Evolutionary conservation across 92 coral and sea anemone species (phyloP).

Genomic region (Parazoanthus darwini): DNA sequence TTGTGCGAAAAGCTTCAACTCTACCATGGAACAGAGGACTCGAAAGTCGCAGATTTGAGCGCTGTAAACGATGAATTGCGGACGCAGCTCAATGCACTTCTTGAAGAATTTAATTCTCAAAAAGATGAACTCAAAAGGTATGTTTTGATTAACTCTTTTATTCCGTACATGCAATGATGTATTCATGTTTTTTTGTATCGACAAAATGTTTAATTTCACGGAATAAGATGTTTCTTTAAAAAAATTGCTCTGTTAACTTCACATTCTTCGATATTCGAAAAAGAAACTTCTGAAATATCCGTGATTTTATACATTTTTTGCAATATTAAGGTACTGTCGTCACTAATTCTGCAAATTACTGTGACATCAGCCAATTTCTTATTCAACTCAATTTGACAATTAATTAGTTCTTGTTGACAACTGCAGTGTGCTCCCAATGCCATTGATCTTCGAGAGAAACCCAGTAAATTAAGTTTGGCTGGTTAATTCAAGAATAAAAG

Average conservation of each 20-base stretch:
- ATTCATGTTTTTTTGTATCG: neutral
- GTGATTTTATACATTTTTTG: neutral
- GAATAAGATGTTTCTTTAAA: too few relatives aligned
- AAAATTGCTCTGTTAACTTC: neutral
- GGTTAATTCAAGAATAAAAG: neutral
- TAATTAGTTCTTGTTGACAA: neutral
- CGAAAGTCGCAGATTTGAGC: slow-evolving; percentile 70
- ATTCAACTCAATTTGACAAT: neutral
- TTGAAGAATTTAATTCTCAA: slow-evolving; percentile 67
- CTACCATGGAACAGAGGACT: slow-evolving; percentile 67
- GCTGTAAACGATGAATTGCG: slow-evolving; percentile 83
- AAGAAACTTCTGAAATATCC: neutral
- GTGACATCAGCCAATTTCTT: neutral
- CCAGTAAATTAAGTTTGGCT: neutral
- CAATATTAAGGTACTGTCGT: neutral
- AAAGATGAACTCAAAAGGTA: slow-evolving; percentile 86
- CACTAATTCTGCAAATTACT: neutral
- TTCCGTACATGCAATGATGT: neutral
- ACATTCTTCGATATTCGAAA: neutral
- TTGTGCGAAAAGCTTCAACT: slow-evolving; percentile 74
- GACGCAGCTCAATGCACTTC: slow-evolving; percentile 66
- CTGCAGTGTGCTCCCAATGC: neutral
- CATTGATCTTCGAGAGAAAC: neutral
- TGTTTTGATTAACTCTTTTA: slow-evolving; percentile 4
- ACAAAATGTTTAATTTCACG: too few relatives aligned